These are phyloP conservation scores for Aphis craccivora DNA, from an alignment of 1,140 invertebrate species.

Conservation along the genomic window DNA sequence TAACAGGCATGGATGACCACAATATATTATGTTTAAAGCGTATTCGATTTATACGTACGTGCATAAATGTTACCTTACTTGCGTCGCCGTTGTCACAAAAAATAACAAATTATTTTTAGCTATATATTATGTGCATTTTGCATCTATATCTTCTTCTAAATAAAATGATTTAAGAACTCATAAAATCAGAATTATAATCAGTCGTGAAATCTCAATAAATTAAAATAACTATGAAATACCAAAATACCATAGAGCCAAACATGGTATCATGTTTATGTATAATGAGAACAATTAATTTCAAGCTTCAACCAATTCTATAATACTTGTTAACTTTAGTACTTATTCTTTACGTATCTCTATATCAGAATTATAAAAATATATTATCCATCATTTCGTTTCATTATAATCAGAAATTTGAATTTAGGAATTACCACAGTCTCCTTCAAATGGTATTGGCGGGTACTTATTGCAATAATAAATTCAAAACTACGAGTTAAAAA, in stretches of 20 bases:
- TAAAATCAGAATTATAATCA: neutral
- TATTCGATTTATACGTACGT: slow-evolving; percentile 4
- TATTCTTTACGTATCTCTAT: too few species aligned
- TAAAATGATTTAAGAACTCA: neutral
- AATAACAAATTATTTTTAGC: neutral
- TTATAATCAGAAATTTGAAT: neutral
- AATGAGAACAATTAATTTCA: neutral
- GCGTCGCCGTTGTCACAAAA: neutral
- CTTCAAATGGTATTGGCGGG: too few species aligned
- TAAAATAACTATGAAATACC: neutral
- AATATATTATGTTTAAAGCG: neutral
- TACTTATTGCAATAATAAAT: neutral
- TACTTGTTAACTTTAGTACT: too few species aligned
- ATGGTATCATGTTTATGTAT: neutral
- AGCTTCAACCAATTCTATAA: too few species aligned
- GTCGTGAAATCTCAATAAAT: neutral
- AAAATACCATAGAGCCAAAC: neutral
- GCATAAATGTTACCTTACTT: neutral
- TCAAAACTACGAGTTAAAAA: neutral
- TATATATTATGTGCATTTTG: neutral
- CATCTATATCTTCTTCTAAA: neutral
- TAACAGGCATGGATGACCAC: neutral
- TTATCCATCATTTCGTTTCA: too few species aligned
- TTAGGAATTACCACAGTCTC: neutral
- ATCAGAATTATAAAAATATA: too few species aligned